Evolutionary conservation across 2,888 invertebrate genomes (phyloP).

Genomic region (Pseudococcus viburni): DNA sequence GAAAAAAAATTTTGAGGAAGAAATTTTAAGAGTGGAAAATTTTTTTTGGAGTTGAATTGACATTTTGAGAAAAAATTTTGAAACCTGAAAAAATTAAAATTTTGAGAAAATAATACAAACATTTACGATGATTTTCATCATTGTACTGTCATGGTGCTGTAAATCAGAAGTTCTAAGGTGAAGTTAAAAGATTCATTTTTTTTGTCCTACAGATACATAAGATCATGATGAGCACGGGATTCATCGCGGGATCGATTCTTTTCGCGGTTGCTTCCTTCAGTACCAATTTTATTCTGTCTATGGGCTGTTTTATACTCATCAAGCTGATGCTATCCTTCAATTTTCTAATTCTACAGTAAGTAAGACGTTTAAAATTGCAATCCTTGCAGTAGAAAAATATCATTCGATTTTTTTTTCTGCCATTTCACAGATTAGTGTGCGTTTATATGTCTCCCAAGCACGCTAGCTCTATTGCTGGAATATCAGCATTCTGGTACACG

Average conservation of each 20-base stretch:
- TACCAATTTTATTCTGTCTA: background rate
- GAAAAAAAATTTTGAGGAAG: too few relatives aligned
- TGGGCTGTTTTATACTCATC: background rate
- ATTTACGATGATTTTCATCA: too few relatives aligned
- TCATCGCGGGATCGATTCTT: background rate
- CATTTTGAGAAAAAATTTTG: too few relatives aligned
- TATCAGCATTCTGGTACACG: constrained; percentile 28
- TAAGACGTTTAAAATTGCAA: background rate
- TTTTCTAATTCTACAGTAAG: constrained; percentile 19
- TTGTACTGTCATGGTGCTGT: too few relatives aligned
- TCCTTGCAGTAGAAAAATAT: background rate
- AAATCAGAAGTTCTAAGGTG: too few relatives aligned
- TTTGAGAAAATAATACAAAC: too few relatives aligned
- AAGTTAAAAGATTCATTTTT: too few relatives aligned
- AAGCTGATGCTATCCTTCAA: background rate
- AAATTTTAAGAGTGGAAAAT: too few relatives aligned
- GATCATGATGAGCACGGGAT: background rate
- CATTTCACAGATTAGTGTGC: background rate
- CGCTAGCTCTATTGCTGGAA: constrained; percentile 40
- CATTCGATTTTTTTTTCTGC: background rate
- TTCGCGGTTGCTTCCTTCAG: background rate
- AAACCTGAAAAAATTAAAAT: too few relatives aligned
- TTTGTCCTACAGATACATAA: constrained; percentile 7
- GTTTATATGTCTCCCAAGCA: constrained; percentile 23
- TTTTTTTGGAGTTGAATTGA: too few relatives aligned